Conservation (phyloP, 1,140 invertebrate genomes). For the Drosophila tani region DNA sequence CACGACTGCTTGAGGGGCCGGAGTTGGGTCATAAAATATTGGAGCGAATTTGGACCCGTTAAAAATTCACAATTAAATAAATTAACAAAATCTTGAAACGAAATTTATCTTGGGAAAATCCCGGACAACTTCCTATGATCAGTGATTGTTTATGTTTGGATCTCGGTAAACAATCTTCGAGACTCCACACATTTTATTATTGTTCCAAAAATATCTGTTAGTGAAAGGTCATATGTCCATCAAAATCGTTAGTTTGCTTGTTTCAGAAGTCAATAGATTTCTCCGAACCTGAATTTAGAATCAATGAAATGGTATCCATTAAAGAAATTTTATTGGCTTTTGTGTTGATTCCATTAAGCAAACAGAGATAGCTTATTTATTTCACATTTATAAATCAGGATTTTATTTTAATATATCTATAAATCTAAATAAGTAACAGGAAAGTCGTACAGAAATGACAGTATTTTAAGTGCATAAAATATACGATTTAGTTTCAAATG, state of each 20-base stretch:
- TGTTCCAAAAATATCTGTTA: slow-evolving; percentile 16
- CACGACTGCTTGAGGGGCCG: not conserved
- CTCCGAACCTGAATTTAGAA: slow-evolving; percentile 50
- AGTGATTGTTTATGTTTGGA: slow-evolving; percentile 31
- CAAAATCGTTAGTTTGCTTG: slow-evolving; percentile 33
- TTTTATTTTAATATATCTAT: not conserved
- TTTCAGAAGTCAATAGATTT: slow-evolving; percentile 16
- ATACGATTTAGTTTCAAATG: not conserved
- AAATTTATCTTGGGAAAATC: slow-evolving; percentile 63
- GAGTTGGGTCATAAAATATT: slow-evolving; percentile 30
- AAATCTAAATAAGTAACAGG: not conserved
- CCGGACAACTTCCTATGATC: slow-evolving; percentile 50
- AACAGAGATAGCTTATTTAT: slow-evolving; percentile 11
- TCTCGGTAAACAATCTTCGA: slow-evolving; percentile 24
- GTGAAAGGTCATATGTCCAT: slow-evolving; percentile 63
- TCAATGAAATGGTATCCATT: slow-evolving; percentile 27
- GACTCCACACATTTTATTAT: slow-evolving; percentile 1
- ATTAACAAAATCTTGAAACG: slow-evolving; percentile 40
- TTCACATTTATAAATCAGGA: slow-evolving; percentile 13
- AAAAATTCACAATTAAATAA: slow-evolving; percentile 48
- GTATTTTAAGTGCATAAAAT: not conserved
- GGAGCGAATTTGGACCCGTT: slow-evolving; percentile 36
- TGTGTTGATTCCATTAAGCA: slow-evolving; percentile 26
- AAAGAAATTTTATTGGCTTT: slow-evolving; percentile 24
- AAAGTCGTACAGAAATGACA: too few species aligned